Percentiles rank a stretch among this genome's conserved stretches.
Conservation (phyloP, 2,113 vertebrate species). For the Blennius ocellaris region DNA sequence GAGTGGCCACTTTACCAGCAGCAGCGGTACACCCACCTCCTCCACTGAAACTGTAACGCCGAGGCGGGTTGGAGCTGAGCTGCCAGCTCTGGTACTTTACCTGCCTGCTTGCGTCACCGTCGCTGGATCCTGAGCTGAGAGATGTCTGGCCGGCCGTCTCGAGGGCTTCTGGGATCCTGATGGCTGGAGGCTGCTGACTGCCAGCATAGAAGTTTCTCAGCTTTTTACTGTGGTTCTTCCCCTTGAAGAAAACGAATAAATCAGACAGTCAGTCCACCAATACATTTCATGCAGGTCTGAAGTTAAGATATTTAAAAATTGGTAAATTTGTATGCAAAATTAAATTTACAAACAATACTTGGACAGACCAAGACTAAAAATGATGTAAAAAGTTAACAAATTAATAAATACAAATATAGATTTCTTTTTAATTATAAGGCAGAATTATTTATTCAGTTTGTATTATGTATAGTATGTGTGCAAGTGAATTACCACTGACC, state of each 20-base stretch:
- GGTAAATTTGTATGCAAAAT: no score
- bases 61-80: slow-evolving; percentile 11
- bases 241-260: slow-evolving; percentile 78
- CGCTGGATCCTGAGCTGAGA: slow-evolving; percentile 81
- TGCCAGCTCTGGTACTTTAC: slow-evolving; percentile 76
- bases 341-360: no score
- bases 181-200: slow-evolving; percentile 92
- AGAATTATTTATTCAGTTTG: background rate
- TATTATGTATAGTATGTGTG: background rate
- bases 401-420: no score
- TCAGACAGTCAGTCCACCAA: no score
- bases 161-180: slow-evolving; percentile 87
- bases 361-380: no score
- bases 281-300: no score
- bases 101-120: slow-evolving; percentile 81
- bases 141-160: slow-evolving; percentile 84
- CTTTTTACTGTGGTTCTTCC: slow-evolving; percentile 99
- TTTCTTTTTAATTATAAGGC: no score
- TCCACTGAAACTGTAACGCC: slow-evolving; percentile 26
- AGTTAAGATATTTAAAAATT: no score
- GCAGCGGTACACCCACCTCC: slow-evolving; percentile 30
- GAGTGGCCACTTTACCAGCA: slow-evolving; percentile 34
- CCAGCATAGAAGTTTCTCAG: slow-evolving; percentile 96
- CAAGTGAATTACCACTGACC: slow-evolving; percentile 80
- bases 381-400: no score